Percentiles rank a stretch among this genome's conserved stretches.
These are phyloP conservation scores for Carcina quercana DNA, from an alignment of 2,888 invertebrate species.

Conservation along the genomic window DNA sequence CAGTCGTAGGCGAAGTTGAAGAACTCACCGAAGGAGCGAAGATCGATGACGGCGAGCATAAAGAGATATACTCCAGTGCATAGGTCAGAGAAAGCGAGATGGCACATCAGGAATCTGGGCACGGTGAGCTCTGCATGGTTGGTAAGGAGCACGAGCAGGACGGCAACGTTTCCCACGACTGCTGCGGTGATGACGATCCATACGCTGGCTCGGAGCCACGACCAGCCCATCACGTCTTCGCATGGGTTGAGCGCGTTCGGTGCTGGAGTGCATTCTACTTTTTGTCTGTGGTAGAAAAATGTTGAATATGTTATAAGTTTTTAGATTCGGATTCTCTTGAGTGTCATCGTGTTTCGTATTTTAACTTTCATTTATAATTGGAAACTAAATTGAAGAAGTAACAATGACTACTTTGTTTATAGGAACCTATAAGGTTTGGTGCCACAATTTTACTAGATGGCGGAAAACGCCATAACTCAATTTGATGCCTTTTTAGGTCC, in stretches of 20 bases:
- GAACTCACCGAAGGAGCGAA: constrained; percentile 88
- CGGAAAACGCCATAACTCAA: no score
- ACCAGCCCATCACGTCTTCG: constrained; percentile 91
- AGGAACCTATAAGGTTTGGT: no score
- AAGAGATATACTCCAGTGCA: constrained; percentile 90
- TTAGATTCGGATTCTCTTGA: no score
- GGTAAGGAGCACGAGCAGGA: constrained; percentile 83
- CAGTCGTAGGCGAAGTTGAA: constrained; percentile 94
- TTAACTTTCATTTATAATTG: no score
- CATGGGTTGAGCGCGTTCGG: constrained; percentile 91
- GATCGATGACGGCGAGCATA: constrained; percentile 88
- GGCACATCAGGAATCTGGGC: constrained; percentile 70
- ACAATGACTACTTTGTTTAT: no score
- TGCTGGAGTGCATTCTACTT: constrained; percentile 80
- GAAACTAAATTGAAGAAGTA: no score
- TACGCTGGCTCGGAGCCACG: constrained; percentile 85
- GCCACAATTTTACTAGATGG: no score
- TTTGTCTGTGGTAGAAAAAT: constrained; percentile 35
- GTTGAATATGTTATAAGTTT: background rate
- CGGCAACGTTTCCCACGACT: constrained; percentile 87
- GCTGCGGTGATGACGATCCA: constrained; percentile 91
- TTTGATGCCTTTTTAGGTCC: no score
- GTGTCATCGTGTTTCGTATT: no score
- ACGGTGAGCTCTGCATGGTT: constrained; percentile 67
- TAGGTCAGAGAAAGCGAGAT: constrained; percentile 91